Conservation (phyloP, 2,113 vertebrate species). For the Catharus minimus region DNA sequence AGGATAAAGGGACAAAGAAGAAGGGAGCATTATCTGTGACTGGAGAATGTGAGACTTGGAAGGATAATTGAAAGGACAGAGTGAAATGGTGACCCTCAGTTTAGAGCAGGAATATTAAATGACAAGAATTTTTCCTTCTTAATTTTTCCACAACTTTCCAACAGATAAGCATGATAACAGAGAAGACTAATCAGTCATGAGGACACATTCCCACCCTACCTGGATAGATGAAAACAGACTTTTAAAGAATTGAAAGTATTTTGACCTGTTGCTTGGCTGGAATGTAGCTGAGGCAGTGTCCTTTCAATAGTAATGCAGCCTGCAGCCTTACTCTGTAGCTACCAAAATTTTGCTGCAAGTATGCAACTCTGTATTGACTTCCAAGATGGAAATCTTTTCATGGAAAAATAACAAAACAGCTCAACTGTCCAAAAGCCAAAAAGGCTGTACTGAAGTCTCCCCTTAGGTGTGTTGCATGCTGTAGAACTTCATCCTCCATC, state of each 20-base stretch:
- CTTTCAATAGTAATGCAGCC: not conserved
- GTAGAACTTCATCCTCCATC: not conserved
- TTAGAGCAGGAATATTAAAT: not conserved
- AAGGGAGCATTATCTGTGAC: not conserved
- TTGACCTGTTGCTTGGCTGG: not conserved
- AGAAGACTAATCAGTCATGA: not conserved
- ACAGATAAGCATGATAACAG: not conserved
- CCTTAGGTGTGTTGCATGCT: not conserved
- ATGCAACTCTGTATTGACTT: not conserved
- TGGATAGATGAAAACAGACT: not conserved
- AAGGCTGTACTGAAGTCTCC: not conserved
- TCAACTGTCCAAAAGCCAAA: not conserved
- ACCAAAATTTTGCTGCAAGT: not conserved
- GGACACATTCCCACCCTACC: not conserved
- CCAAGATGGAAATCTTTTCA: not conserved
- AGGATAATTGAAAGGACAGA: not conserved
- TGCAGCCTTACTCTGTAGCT: not conserved
- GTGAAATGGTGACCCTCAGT: not conserved
- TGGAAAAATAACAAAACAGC: not conserved
- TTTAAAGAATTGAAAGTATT: not conserved
- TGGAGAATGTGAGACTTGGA: not conserved
- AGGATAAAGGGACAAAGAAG: not conserved
- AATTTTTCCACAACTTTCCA: not conserved
- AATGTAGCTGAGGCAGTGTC: not conserved
- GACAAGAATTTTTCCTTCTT: not conserved